Conservation (phyloP, 2,113 vertebrate species). For the Plecturocebus donacophilus region DNA sequence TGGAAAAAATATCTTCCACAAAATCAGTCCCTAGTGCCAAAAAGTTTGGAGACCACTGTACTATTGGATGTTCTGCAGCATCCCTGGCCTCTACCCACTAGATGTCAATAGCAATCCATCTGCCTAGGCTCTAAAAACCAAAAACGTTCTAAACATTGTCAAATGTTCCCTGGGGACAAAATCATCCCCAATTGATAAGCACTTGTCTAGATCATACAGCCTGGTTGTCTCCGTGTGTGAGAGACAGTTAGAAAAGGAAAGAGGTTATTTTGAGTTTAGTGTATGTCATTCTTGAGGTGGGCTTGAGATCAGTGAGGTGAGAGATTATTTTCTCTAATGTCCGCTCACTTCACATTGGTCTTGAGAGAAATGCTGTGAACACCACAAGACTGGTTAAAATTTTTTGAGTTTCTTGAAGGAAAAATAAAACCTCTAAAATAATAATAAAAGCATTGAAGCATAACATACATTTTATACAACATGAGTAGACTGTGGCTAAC, state of each 20-base stretch:
- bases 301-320: neutral
- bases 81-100: neutral
- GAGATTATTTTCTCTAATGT: constrained; percentile 16
- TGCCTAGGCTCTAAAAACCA: neutral
- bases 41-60: neutral
- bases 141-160: neutral
- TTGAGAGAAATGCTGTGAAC: neutral
- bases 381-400: constrained; percentile 14
- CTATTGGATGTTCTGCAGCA: neutral
- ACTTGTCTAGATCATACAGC: neutral
- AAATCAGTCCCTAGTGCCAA: too few relatives aligned
- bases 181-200: neutral
- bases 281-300: neutral
- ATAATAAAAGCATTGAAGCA: neutral
- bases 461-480: neutral
- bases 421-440: neutral
- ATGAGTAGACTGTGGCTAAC: neutral
- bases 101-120: neutral
- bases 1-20: too few relatives aligned
- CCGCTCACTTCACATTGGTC: neutral
- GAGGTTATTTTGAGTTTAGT: neutral
- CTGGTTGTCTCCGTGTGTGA: neutral
- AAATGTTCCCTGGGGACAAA: neutral
- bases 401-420: neutral
- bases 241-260: neutral